Evolutionary conservation across 2,797 vertebrate species (phyloP), one percentile per base, ranked within the genome.

Genomic region (Sparidentex hasta): DNA sequence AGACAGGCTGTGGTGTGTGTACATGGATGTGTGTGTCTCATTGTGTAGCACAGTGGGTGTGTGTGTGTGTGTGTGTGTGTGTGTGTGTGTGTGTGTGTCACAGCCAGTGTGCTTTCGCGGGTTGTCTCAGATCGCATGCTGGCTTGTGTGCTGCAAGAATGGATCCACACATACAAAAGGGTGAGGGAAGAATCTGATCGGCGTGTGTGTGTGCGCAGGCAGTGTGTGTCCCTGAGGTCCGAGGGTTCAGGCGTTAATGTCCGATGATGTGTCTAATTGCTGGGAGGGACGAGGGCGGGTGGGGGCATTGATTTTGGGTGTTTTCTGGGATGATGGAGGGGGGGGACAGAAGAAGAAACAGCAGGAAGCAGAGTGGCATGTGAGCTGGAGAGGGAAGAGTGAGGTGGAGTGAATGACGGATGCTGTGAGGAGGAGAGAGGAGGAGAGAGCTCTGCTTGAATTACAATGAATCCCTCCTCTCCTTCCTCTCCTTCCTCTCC

Each of bases 171-270:
- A 88, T 85, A 91, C 90, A 90, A 90, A 89, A 82, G 81, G 90
- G 76, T 73, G 76, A 78, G 27, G 72, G 41, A 57, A 58, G 76
- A 59, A 47, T 46, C 61, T 38, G 33, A 25, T 48, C 1, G 11
- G 2, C n/a, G 56, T 58, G 56, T 58, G 7, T 33, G 5, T 41
- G 23, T n/a, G 5, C 29, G 23, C 23, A 7, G 66, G 33, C 69
- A 33, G 33, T 33, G 33, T n/a, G 71, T 14, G 51, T 76, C 75
- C 65, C 73, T 9, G 58, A 63, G 82, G 81, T 86, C 82, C 12
- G 8, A 47, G 76, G 88, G 88, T 93, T 90, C 87, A 93, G 91
- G 92, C 92, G 93, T 89, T 94, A 91, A 91, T 90, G 89, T 85
- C 84, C 81, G 56, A 75, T 81, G 81, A 91, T 91, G 90, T 84